Conservation (phyloP, 2,888 invertebrate genomes). For the Frankliniella fusca region DNA sequence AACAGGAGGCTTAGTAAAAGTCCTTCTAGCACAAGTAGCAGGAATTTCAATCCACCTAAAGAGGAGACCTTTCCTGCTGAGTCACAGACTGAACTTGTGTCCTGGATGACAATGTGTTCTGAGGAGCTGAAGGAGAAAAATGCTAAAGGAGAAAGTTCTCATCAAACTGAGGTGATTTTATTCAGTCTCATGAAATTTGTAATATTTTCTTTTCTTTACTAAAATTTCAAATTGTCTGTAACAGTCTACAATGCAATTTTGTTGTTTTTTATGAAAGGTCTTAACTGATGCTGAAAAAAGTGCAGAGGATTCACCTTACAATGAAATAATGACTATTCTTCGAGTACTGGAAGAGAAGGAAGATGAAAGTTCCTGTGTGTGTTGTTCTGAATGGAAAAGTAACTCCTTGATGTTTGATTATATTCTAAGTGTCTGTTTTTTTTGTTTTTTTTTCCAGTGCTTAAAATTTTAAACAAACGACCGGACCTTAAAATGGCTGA, state of each 20-base stretch:
- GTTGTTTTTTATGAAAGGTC: too few species aligned
- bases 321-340: conserved; percentile 8
- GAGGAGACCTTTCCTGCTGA: not conserved
- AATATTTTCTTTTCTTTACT: not conserved
- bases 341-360: not conserved
- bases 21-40: not conserved
- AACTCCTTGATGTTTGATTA: not conserved
- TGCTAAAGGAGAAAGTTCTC: not conserved
- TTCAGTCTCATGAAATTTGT: not conserved
- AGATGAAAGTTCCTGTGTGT: conserved; percentile 9
- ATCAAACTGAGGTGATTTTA: not conserved
- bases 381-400: not conserved
- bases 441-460: not conserved
- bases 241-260: too few species aligned
- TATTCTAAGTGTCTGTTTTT: not conserved
- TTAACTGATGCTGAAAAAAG: too few species aligned
- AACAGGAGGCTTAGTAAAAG: not conserved
- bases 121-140: not conserved
- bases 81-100: not conserved
- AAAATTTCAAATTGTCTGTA: too few species aligned
- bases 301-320: not conserved
- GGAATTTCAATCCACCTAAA: not conserved
- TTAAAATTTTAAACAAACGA: not conserved
- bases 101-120: not conserved
- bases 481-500: not conserved